Evolutionary conservation across 2,888 invertebrate species (phyloP), one percentile per base, ranked within the genome.

Genomic region (Conops quadrifasciatus): DNA sequence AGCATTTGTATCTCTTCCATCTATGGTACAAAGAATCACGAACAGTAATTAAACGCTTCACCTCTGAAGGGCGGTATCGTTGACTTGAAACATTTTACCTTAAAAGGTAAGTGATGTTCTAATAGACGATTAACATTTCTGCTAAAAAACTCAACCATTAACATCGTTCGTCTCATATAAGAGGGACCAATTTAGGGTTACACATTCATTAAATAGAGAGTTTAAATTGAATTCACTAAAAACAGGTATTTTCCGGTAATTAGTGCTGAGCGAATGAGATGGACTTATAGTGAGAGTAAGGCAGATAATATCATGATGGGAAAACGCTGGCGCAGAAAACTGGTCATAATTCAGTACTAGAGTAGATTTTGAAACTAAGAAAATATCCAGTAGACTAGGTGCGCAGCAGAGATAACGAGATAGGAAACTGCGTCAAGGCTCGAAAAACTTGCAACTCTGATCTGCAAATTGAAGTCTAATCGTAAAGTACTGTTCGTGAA

Each of bases 1-100:
- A 63, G 16, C 63, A 63, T 26, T 24, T 63, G 16, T 63, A 63
- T 26, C 43, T 47, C 16, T 63, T 63, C 43, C 63, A 63, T 47
- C 47, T 45, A 5, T 7, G 21, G 24, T 63, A 63, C 16, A 63
- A 63, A 45, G 21, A 45, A 26, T 24, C 47, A 5, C 63, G 43
- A n/a, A 16, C 45, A n/a, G 19, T 47, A 47, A 63, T 60, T 0
- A 60, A n/a, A 16, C 13, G 2, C 16, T 24, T 13, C 15, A 47
- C 63, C 24, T 63, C 63, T 13, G 21, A 36, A 5, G 63, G 47
- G 63, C 11, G 16, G 13, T 21, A 21, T 62, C 9, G 19, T 45
- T 19, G 62, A 15, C 19, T 19, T 62, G 15, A 9, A 19, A 16
- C 21, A 30, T 24, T 24, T 62, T 15, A 19, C 45, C n/a, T 62